Evolutionary conservation across 2,797 vertebrate genomes (phyloP), one percentile per base, ranked within the genome.

Genomic region (Mus caroli): DNA sequence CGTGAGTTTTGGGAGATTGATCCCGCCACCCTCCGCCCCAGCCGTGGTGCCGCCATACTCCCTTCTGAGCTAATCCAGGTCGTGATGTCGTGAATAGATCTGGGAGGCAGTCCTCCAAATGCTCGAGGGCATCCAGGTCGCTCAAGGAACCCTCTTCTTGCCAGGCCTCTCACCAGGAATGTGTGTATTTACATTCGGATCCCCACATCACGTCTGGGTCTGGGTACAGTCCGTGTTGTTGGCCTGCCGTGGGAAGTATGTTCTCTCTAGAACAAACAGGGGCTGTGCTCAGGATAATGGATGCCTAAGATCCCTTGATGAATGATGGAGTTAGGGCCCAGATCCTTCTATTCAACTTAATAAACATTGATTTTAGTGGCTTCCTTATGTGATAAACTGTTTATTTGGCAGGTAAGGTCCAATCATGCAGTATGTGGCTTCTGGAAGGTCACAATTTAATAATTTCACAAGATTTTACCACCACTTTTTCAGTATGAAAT

Each of bases 31-130:
- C 93, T 87, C 88, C 94, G 13, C 89, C 93, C 92, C 87, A 96
- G 97, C 90, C 97, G 10, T 12, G 0, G 4, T 3, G 92, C 97
- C 93, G 50, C 96, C 96, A 90, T 94, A 0, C 75, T 91, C 76
- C 82, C 85, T 93, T 52, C 83, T 0, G 2, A 31, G 40, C 75
- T 97, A 97, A 97, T 97, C 96, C 94, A 15, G 76, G 77, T 17
- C 92, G 92, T 97, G 97, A 97, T 31, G 64, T 85, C 15, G 0
- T 95, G 93, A 97, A 97, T 97, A 89, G 79, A 12, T 37, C 46
- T 19, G 22, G 75, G 76, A 77, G 92, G n/a, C 62, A 77, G 79
- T n/a, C 67, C 75, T 78, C 77, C 69, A 37, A 69, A 20, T 9
- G 1, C n/a, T 28, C 31, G 26, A 73, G 95, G 86, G 58, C 69